Evolutionary conservation across 1,140 invertebrate species (phyloP).

Genomic region (Agrilus planipennis): DNA sequence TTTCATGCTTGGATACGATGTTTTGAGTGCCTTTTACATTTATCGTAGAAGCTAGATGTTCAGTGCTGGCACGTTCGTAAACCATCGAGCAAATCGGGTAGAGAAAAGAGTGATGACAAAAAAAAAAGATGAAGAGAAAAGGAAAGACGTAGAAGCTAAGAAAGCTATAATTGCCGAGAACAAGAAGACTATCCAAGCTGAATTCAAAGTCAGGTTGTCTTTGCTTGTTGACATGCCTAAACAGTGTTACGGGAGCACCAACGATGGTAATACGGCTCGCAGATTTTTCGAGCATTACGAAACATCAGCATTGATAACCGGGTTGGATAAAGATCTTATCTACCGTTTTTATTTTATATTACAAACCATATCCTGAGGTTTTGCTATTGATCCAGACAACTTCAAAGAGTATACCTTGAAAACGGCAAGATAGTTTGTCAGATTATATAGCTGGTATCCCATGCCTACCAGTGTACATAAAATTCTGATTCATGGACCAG

Average conservation of each 20-base stretch:
- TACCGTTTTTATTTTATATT: neutral
- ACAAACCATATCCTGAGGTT: constrained; percentile 1
- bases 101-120: no score
- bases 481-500: constrained; percentile 22
- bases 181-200: constrained; percentile 6
- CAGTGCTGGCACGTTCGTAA: constrained; percentile 8
- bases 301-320: constrained; percentile 26
- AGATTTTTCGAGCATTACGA: constrained; percentile 26
- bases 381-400: neutral
- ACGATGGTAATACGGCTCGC: constrained; percentile 30
- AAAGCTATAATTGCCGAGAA: no score
- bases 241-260: constrained; percentile 25
- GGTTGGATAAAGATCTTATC: constrained; percentile 28
- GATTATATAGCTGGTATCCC: constrained; percentile 17
- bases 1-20: constrained; percentile 8
- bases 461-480: constrained; percentile 21
- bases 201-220: constrained; percentile 5
- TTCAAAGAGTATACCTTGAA: constrained; percentile 7
- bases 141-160: no score
- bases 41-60: constrained; percentile 6
- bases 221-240: constrained; percentile 17
- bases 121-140: no score
- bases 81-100: constrained; percentile 14
- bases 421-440: neutral
- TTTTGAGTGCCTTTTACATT: constrained; percentile 8